These are phyloP conservation scores for Sarcophaga variegata DNA, from an alignment of 2,888 invertebrate genomes.

Conservation along the genomic window DNA sequence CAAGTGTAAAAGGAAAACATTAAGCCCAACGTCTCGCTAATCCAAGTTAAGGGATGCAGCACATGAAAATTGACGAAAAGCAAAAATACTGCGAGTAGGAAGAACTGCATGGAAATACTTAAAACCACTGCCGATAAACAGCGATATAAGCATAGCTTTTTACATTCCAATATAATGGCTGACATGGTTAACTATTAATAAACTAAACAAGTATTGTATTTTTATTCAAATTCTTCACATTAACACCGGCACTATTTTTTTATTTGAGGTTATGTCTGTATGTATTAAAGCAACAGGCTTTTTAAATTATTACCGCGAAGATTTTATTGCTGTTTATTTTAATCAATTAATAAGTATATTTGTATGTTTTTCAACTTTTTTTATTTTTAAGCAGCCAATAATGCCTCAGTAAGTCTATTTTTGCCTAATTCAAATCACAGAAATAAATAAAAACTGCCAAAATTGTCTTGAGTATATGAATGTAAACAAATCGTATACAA, in stretches of 20 bases:
- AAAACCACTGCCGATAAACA: slow-evolving; percentile 83
- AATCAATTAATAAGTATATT: background rate
- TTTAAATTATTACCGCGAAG: background rate
- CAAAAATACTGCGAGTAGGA: slow-evolving; percentile 83
- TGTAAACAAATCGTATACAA: slow-evolving; percentile 17
- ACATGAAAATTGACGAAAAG: slow-evolving; percentile 85
- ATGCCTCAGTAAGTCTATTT: background rate
- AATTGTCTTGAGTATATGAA: background rate
- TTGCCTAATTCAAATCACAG: background rate
- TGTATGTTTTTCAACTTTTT: background rate
- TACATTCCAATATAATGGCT: slow-evolving; percentile 73
- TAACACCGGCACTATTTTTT: background rate
- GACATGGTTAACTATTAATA: slow-evolving; percentile 35
- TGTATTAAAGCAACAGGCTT: background rate
- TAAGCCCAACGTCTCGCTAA: slow-evolving; percentile 84
- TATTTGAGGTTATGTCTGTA: slow-evolving; percentile 33
- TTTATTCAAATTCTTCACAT: background rate
- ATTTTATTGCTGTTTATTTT: background rate
- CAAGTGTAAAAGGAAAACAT: slow-evolving; percentile 84
- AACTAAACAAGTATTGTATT: background rate
- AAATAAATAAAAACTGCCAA: slow-evolving; percentile 11
- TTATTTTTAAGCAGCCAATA: background rate
- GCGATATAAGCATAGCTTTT: slow-evolving; percentile 76
- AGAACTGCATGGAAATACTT: slow-evolving; percentile 84
- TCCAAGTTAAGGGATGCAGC: slow-evolving; percentile 86